Conservation (phyloP, 2,888 invertebrate species). For the Mythimna loreyi region DNA sequence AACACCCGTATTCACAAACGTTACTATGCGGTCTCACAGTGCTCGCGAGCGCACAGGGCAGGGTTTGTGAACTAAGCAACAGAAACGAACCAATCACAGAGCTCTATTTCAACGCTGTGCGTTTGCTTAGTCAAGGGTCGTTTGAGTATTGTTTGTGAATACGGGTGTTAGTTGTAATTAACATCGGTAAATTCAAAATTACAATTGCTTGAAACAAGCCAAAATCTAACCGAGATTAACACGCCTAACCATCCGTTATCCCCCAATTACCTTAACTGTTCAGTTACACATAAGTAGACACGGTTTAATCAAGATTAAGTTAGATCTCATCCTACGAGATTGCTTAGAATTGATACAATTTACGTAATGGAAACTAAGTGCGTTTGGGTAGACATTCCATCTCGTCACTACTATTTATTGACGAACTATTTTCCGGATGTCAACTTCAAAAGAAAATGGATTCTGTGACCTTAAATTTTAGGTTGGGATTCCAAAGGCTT, state of each 20-base stretch:
- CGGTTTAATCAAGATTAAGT: conserved; percentile 47
- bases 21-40: too few relatives aligned
- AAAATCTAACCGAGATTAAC: conserved; percentile 15
- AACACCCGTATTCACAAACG: too few relatives aligned
- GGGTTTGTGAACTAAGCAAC: too few relatives aligned
- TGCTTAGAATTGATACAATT: conserved; percentile 48
- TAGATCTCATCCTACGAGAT: conserved; percentile 14
- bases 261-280: conserved; percentile 4
- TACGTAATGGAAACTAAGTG: conserved; percentile 58
- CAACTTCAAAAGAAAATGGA: conserved; percentile 11
- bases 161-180: not conserved
- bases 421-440: conserved; percentile 11
- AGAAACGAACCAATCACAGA: too few relatives aligned
- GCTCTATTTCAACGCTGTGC: too few relatives aligned
- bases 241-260: conserved; percentile 12
- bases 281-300: conserved; percentile 14
- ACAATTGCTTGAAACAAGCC: not conserved
- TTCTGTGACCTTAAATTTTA: not conserved
- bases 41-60: too few relatives aligned
- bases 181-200: not conserved
- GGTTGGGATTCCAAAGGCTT: not conserved
- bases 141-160: too few relatives aligned
- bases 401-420: conserved; percentile 49
- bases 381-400: conserved; percentile 43
- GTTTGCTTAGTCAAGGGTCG: too few relatives aligned